A percentile compares a stretch with the other conserved stretches of the same genome.
phyloP scores from a whole-genome alignment of 2,113 vertebrate species.

The Engystomops pustulosus region DNA sequence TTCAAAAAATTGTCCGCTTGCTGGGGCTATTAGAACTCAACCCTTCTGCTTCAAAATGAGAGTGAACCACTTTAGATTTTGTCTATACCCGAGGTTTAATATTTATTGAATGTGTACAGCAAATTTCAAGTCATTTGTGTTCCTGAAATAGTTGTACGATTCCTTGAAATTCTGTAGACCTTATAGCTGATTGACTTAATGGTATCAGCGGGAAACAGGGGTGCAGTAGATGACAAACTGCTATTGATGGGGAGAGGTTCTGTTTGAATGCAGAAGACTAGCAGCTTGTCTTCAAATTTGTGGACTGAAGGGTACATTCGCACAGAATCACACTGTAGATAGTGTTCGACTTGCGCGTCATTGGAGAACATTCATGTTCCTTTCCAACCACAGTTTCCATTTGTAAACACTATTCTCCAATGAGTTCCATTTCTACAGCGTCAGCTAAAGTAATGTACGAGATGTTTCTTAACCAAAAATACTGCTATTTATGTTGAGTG shows the following conservation, averaged over 20 bases:
- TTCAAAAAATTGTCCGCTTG: too few species aligned
- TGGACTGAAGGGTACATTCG: not conserved
- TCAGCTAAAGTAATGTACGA: not conserved
- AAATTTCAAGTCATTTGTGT: too few species aligned
- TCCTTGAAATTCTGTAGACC: too few species aligned
- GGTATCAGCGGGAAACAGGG: not conserved
- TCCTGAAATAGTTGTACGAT: too few species aligned
- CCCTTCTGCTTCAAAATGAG: too few species aligned
- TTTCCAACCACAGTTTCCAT: conserved; percentile 35
- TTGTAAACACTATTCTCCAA: not conserved
- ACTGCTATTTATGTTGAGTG: not conserved
- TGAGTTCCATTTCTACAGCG: not conserved
- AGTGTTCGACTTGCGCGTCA: not conserved
- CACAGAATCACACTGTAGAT: not conserved
- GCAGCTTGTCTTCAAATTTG: not conserved
- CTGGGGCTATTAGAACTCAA: too few species aligned
- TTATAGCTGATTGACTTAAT: not conserved
- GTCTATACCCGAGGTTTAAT: too few species aligned
- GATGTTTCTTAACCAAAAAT: not conserved
- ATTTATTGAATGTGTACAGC: too few species aligned
- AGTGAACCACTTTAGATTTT: too few species aligned
- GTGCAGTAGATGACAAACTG: too few species aligned
- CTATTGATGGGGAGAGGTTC: not conserved
- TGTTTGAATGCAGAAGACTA: not conserved
- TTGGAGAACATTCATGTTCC: not conserved